Evolutionary conservation across 2,113 vertebrate species (phyloP).

Genomic region (Lasiurus cinereus): DNA sequence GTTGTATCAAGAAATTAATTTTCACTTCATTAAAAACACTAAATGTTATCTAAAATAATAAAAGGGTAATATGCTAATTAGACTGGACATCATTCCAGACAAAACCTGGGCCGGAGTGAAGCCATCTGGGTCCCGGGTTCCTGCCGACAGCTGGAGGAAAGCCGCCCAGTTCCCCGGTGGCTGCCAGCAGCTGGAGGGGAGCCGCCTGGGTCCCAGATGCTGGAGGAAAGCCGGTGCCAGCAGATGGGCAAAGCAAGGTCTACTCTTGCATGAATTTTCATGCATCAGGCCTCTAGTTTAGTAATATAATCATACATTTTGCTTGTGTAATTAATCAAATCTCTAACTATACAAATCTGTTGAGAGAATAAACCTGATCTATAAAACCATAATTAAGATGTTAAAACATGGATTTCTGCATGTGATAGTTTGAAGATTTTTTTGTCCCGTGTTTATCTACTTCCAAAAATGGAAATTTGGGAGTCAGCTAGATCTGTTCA

Average conservation of each 20-base stretch:
- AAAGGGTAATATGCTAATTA: no score
- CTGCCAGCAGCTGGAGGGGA: no score
- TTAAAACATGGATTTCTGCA: not conserved
- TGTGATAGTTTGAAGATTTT: not conserved
- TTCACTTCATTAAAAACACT: not conserved
- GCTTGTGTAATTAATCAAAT: conserved; percentile 14
- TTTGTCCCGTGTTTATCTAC: not conserved
- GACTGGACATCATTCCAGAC: no score
- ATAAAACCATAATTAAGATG: not conserved
- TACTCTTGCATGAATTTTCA: no score
- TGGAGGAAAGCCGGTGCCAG: no score
- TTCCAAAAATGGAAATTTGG: conserved; percentile 26
- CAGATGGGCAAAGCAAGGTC: no score
- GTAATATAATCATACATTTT: not conserved
- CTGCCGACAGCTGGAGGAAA: no score
- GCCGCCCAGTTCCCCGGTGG: no score
- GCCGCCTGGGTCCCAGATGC: no score
- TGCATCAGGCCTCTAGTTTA: no score
- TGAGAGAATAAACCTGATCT: not conserved
- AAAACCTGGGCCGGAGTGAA: no score
- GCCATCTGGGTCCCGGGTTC: no score
- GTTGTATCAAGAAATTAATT: not conserved
- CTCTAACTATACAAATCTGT: not conserved
- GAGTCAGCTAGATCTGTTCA: not conserved
- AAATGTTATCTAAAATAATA: not conserved